These are phyloP conservation scores for Lepus timidus DNA, from an alignment of 2,113 vertebrate species.

Conservation along the genomic window DNA sequence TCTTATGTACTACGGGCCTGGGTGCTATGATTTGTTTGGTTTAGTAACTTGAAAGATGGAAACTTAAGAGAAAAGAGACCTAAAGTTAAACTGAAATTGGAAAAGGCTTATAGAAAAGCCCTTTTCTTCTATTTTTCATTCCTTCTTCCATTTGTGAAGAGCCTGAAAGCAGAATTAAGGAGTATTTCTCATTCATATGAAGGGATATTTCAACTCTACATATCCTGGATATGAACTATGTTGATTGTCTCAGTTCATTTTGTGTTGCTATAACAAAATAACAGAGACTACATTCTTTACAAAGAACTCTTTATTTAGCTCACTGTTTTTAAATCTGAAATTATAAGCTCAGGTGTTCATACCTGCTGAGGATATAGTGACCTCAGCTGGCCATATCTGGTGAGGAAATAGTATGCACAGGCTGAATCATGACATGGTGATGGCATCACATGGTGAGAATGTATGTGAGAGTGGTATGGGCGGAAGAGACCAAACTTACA, in stretches of 20 bases:
- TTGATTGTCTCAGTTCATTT: too few relatives aligned
- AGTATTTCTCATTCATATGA: background rate
- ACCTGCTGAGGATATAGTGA: too few relatives aligned
- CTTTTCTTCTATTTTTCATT: background rate
- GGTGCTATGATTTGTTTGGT: background rate
- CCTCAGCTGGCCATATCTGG: too few relatives aligned
- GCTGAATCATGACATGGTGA: too few relatives aligned
- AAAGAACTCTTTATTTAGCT: background rate
- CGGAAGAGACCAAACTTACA: background rate
- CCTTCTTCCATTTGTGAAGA: background rate
- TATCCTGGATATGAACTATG: background rate
- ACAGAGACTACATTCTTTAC: too few relatives aligned
- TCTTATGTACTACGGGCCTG: background rate
- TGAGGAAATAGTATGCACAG: too few relatives aligned
- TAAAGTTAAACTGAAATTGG: conserved; percentile 9
- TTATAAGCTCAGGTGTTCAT: too few relatives aligned
- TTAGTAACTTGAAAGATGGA: conserved; percentile 43
- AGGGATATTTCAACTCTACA: background rate
- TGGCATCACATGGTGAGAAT: background rate
- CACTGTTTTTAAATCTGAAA: too few relatives aligned
- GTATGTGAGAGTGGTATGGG: background rate
- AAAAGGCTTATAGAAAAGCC: background rate
- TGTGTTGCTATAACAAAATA: too few relatives aligned
- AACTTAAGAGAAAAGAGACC: conserved; percentile 18
- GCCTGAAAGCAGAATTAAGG: background rate